Conservation (phyloP, 2,797 vertebrate species). For the Enteromius paludinosus region DNA sequence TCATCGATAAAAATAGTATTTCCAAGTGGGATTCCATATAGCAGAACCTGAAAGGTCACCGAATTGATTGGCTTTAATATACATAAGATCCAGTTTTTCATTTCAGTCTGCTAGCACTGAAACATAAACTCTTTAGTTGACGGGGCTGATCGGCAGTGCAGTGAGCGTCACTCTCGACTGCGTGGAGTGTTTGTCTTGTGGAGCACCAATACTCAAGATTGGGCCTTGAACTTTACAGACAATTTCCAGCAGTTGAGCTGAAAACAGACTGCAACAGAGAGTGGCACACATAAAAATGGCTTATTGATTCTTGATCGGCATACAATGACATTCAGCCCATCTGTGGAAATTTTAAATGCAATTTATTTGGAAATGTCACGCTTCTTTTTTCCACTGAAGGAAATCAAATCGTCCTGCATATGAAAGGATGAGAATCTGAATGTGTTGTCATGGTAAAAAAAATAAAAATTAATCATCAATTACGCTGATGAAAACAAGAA, state of each 20-base stretch:
- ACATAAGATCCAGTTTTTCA: conserved; percentile 17
- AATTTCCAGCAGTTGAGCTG: not conserved
- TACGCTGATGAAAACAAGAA: conserved; percentile 11
- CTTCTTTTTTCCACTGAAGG: conserved; percentile 29
- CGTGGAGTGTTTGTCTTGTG: conserved; percentile 27
- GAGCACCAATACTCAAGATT: not conserved
- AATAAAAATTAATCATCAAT: not conserved
- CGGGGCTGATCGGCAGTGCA: not conserved
- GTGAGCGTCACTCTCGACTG: not conserved
- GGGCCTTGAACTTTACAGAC: conserved; percentile 37
- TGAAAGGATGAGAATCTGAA: conserved; percentile 36
- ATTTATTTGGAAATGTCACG: conserved; percentile 62
- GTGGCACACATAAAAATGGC: conserved; percentile 43
- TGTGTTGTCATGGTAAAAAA: not conserved
- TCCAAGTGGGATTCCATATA: conserved; percentile 10
- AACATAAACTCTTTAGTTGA: conserved; percentile 10
- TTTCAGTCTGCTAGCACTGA: conserved; percentile 3
- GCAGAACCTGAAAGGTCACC: conserved; percentile 21
- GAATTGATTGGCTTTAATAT: conserved; percentile 28
- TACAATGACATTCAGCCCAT: conserved; percentile 54
- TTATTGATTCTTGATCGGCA: conserved; percentile 62
- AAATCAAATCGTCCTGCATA: conserved; percentile 43
- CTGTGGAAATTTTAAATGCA: conserved; percentile 55
- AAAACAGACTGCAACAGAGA: conserved; percentile 18
- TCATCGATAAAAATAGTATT: conserved; percentile 38